Conservation (phyloP, 1,140 invertebrate species). For the Neodiprion lecontei region DNA sequence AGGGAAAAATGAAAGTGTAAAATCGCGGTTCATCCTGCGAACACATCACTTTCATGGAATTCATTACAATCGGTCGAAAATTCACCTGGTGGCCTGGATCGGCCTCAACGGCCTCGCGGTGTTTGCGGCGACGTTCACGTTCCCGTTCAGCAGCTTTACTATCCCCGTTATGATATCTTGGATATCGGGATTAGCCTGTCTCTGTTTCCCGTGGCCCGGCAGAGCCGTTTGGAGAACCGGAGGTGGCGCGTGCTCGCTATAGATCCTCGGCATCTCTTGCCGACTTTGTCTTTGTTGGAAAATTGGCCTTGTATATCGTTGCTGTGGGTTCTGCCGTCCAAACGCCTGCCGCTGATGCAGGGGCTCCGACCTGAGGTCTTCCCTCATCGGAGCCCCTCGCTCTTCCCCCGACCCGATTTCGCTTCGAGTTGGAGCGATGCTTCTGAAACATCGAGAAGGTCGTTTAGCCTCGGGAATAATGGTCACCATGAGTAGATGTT, state of each 20-base stretch:
- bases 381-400: slow-evolving; percentile 72
- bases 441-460: slow-evolving; percentile 27
- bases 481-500: too few species aligned
- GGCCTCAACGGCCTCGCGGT: slow-evolving; percentile 66
- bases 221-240: slow-evolving; percentile 43
- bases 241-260: slow-evolving; percentile 48
- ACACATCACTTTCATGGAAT: too few species aligned
- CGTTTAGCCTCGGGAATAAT: neutral
- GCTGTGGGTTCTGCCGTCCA: slow-evolving; percentile 39
- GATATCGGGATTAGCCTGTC: slow-evolving; percentile 79
- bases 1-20: slow-evolving; percentile 27
- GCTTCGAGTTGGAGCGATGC: slow-evolving; percentile 44
- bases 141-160: slow-evolving; percentile 86
- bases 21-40: slow-evolving; percentile 14
- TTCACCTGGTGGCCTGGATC: slow-evolving; percentile 52
- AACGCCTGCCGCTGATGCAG: slow-evolving; percentile 48
- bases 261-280: slow-evolving; percentile 52
- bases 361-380: slow-evolving; percentile 71
- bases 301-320: slow-evolving; percentile 12
- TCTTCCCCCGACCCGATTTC: slow-evolving; percentile 70
- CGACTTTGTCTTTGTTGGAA: slow-evolving; percentile 46
- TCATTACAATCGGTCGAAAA: neutral
- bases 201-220: slow-evolving; percentile 51
- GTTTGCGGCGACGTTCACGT: slow-evolving; percentile 82
- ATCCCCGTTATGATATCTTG: slow-evolving; percentile 91